These are phyloP conservation scores for Saccostrea echinata DNA, from an alignment of 1,140 invertebrate species.

Conservation along the genomic window DNA sequence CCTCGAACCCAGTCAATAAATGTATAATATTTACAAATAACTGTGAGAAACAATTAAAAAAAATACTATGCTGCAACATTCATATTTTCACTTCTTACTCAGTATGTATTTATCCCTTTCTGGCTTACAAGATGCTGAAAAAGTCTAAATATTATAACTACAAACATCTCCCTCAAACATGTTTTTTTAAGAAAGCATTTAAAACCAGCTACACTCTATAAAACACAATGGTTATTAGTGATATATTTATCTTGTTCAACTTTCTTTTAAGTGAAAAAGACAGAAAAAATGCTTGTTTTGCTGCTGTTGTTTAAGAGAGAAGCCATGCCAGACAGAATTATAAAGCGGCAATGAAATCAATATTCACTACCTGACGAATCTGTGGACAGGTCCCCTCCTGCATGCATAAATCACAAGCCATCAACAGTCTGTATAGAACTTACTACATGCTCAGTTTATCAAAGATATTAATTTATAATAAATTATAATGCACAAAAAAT, in stretches of 20 bases:
- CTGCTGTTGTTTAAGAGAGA: conserved; percentile 22
- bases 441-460: neutral
- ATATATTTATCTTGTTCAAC: neutral
- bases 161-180: too few relatives aligned
- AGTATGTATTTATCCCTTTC: too few relatives aligned
- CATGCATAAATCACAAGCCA: conserved; percentile 24
- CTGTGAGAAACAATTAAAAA: too few relatives aligned
- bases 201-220: conserved; percentile 6
- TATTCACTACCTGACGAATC: conserved; percentile 12
- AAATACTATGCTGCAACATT: too few relatives aligned
- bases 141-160: too few relatives aligned
- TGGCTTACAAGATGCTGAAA: too few relatives aligned
- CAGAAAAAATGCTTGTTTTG: conserved; percentile 5
- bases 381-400: conserved; percentile 14
- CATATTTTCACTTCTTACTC: too few relatives aligned
- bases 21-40: too few relatives aligned
- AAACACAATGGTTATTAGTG: neutral
- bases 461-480: too few relatives aligned
- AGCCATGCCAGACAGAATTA: conserved; percentile 14
- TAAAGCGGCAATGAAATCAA: neutral
- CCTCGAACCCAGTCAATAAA: too few relatives aligned
- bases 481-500: too few relatives aligned
- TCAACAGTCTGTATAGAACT: neutral
- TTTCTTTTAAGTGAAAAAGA: neutral
- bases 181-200: neutral